Base-by-base conservation (phyloP, 64 coral and sea anemone genomes). In the Porites australiensis region DNA sequence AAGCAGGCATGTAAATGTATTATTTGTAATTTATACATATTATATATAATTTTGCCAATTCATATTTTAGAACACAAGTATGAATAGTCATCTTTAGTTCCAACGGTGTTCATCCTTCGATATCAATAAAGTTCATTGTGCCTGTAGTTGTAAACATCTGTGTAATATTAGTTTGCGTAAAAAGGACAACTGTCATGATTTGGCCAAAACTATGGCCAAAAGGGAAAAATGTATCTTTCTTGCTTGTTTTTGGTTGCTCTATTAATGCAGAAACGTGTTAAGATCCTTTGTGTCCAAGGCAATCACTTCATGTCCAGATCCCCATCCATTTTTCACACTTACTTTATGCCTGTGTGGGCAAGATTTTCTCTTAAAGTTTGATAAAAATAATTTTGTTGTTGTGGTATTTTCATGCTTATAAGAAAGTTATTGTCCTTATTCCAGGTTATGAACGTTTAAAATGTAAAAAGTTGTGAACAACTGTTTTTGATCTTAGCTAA, bases 1-100 rank as follows among this genome's bases (percentile, higher is more conserved):
- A 59, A 88, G 92, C 87, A 91, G 95, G 92, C 94, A 98, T 98
- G 88, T 94, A 98, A 94, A 94, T 94, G 88, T 94, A 94, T 96
- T 90, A 91, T 85, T 86, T 98, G 95, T 94, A 98, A 98, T 94
- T 98, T 98, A 91, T 94, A 91, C 81, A 84, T 81, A 69, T 69
- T 37, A 50, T 52, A 51, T 7, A 55, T 94, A 87, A 89, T 98
- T 37, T 98, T 98, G 87, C 82, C 79, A 94, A 94, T 93, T 76
- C 79, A 66, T 50, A 93, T 87, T 93, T 62, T 79, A 55, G 78
- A 93, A 86, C 79, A 76, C 80, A 57, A 86, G 79, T 75, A 27
- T 64, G 16, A 14, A 65, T 44, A 62, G 23, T 21, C 37, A 3
- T n/a, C 11, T 49, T 50, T 21, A 20, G 63, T 84, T 84, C 6